Percentiles rank a stretch among this genome's conserved stretches.
These are phyloP conservation scores for Halotydeus destructor DNA, from an alignment of 1,140 invertebrate species.

Conservation along the genomic window DNA sequence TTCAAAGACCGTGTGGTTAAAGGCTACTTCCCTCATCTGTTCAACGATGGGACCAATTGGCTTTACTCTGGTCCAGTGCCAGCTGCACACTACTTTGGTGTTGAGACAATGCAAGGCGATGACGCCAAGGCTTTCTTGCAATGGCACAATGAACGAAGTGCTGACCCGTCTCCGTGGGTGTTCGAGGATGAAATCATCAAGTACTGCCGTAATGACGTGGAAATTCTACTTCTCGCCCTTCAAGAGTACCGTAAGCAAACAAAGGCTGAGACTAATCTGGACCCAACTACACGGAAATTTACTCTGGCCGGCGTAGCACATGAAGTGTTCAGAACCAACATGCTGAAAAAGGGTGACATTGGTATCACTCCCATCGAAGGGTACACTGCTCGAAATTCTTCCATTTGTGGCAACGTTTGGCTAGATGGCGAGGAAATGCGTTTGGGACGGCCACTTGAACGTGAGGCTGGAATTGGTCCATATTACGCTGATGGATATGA, in stretches of 20 bases:
- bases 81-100: not conserved
- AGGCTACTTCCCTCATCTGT: slow-evolving; percentile 9
- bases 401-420: not conserved
- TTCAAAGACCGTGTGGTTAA: not conserved
- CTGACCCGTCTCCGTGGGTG: not conserved
- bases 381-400: not conserved
- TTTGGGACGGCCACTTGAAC: not conserved
- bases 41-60: not conserved
- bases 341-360: not conserved
- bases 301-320: not conserved
- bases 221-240: not conserved
- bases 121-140: slow-evolving; percentile 5
- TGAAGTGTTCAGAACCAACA: not conserved
- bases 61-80: not conserved
- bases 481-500: slow-evolving; percentile 1
- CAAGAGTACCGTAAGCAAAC: not conserved
- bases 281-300: not conserved
- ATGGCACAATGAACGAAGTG: slow-evolving; percentile 2
- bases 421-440: not conserved
- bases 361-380: not conserved
- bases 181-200: not conserved
- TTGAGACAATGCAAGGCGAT: slow-evolving; percentile 5
- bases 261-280: not conserved
- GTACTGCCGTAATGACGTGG: slow-evolving; percentile 4
- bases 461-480: not conserved